Conservation (phyloP, 1,140 invertebrate species). For the Drosophila bipectinata region DNA sequence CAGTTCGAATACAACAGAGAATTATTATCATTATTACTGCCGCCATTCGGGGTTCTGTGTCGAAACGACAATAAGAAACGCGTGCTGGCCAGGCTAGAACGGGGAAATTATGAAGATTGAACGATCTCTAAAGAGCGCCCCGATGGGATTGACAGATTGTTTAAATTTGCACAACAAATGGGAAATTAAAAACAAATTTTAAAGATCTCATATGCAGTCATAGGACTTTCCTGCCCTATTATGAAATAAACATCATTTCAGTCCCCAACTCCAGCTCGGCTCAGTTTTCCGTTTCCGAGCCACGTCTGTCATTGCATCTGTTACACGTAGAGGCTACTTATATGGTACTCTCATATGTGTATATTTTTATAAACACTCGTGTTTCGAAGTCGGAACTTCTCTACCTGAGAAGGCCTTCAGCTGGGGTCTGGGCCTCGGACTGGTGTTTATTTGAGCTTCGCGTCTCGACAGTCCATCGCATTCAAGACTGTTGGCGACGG, state of each 20-base stretch:
- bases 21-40: conserved; percentile 38
- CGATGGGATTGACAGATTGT: background rate
- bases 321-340: conserved; percentile 15
- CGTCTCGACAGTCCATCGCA: conserved; percentile 40
- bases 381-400: conserved; percentile 12
- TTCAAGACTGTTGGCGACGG: conserved; percentile 19
- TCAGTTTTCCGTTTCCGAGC: conserved; percentile 13
- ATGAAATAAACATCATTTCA: background rate
- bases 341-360: background rate
- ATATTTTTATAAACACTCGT: conserved; percentile 30
- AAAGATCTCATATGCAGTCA: background rate
- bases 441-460: conserved; percentile 47
- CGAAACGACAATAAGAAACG: conserved; percentile 29
- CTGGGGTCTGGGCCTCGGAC: background rate
- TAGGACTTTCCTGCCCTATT: background rate
- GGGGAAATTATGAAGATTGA: conserved; percentile 24
- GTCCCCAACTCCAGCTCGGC: background rate
- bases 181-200: too few relatives aligned
- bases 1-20: conserved; percentile 46
- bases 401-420: conserved; percentile 35
- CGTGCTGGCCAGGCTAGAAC: conserved; percentile 26
- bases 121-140: conserved; percentile 14
- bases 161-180: background rate
- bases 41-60: conserved; percentile 33
- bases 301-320: conserved; percentile 13